phyloP scores from a whole-genome alignment of 2,113 vertebrate species.

The Xenotilapia caudafasciata region DNA sequence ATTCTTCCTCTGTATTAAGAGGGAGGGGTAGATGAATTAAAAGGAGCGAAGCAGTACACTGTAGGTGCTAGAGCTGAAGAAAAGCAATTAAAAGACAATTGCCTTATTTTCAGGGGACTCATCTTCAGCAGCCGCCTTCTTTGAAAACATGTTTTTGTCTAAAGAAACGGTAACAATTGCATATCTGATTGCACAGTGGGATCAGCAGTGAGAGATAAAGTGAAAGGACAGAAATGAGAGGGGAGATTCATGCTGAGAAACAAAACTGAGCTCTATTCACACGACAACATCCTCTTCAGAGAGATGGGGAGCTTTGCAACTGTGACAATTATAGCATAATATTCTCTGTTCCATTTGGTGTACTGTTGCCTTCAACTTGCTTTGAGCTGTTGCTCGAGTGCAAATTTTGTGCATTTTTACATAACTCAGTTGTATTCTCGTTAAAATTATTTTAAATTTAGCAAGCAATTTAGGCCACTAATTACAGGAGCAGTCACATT shows the following conservation, averaged over 20 bases:
- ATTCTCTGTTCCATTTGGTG: neutral
- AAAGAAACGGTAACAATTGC: conserved; percentile 41
- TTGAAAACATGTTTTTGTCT: conserved; percentile 39
- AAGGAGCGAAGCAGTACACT: neutral
- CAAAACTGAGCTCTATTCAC: conserved; percentile 29
- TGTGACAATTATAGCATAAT: conserved; percentile 7
- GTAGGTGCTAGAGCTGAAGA: conserved; percentile 43
- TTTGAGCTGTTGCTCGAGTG: neutral
- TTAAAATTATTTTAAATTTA: neutral
- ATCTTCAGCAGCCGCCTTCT: neutral
- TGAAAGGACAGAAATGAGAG: conserved; percentile 33
- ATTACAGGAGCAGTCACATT: neutral
- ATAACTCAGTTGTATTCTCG: neutral
- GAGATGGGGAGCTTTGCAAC: conserved; percentile 23
- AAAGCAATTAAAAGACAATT: conserved; percentile 75
- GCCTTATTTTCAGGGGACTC: conserved; percentile 67
- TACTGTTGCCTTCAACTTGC: neutral
- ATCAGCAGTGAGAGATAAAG: conserved; percentile 24
- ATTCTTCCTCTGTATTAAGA: conserved; percentile 27
- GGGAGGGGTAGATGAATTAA: conserved; percentile 3
- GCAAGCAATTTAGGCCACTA: neutral
- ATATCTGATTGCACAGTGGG: conserved; percentile 45
- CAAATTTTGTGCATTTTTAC: neutral
- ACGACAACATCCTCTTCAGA: conserved; percentile 27
- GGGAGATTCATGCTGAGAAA: conserved; percentile 30